Evolutionary conservation across 35 echinoderm and acorn worm genomes (phyloP).

Genomic region (Ophiothrix spiculata): DNA sequence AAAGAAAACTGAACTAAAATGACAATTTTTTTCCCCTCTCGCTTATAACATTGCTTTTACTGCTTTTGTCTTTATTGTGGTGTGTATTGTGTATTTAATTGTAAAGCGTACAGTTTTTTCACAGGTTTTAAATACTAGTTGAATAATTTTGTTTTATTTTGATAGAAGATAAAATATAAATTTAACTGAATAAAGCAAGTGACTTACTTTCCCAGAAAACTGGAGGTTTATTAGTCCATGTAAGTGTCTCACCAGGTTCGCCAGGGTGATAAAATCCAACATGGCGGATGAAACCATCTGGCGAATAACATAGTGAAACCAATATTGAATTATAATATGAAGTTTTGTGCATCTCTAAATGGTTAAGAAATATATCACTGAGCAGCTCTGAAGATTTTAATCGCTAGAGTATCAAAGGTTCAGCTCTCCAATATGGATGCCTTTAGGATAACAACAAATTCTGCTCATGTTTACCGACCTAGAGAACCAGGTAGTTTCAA

Average conservation of each 20-base stretch:
- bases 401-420: not conserved
- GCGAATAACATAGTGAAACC: not conserved
- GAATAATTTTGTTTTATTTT: not conserved
- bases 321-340: not conserved
- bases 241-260: not conserved
- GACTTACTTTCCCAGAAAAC: not conserved
- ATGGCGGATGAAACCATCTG: not conserved
- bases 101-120: not conserved
- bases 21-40: not conserved
- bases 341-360: not conserved
- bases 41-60: not conserved
- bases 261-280: not conserved
- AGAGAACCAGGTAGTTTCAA: no score
- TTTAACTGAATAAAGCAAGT: not conserved
- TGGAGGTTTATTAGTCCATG: not conserved
- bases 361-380: not conserved
- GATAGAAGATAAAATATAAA: not conserved
- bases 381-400: not conserved
- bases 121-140: not conserved
- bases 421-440: not conserved
- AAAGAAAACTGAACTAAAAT: no score
- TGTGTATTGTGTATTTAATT: not conserved
- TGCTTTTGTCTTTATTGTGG: not conserved
- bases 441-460: not conserved
- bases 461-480: not conserved